These are phyloP conservation scores for Sebastolobus alascanus DNA, from an alignment of 2,797 vertebrate genomes.

Conservation along the genomic window DNA sequence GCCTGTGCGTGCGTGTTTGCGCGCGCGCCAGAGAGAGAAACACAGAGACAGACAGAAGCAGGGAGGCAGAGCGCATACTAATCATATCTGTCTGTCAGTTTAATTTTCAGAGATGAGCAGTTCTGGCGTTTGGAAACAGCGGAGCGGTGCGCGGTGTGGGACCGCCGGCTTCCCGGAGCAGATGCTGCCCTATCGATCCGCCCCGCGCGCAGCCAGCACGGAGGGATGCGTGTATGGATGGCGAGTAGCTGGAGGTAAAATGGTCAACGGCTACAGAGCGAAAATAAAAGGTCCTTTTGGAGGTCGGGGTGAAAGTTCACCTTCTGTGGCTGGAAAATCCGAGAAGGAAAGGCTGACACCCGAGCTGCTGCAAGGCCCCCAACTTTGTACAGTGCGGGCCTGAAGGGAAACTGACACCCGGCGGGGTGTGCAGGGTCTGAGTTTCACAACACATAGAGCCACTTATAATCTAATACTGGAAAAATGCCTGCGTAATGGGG, in stretches of 20 bases:
- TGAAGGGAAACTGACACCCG: slow-evolving; percentile 11
- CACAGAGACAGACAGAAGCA: slow-evolving; percentile 34
- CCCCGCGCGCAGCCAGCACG: slow-evolving; percentile 71
- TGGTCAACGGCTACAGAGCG: slow-evolving; percentile 79
- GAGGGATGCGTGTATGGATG: slow-evolving; percentile 67
- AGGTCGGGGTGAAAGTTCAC: slow-evolving; percentile 86
- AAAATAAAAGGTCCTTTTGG: slow-evolving; percentile 69
- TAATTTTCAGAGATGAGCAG: slow-evolving; percentile 87
- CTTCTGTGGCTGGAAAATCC: slow-evolving; percentile 76
- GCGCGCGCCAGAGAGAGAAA: slow-evolving; percentile 37
- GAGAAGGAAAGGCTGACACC: slow-evolving; percentile 64
- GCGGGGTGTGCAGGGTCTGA: slow-evolving; percentile 10
- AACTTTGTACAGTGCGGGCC: slow-evolving; percentile 27
- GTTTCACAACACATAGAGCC: slow-evolving; percentile 5
- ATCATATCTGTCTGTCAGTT: slow-evolving; percentile 85
- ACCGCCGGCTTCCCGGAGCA: slow-evolving; percentile 84
- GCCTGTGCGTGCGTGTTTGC: slow-evolving; percentile 28
- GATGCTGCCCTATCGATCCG: slow-evolving; percentile 88
- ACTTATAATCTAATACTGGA: background rate
- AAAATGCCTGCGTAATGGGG: background rate
- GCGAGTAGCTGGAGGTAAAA: slow-evolving; percentile 82
- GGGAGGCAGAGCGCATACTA: slow-evolving; percentile 79
- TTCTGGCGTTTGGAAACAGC: slow-evolving; percentile 79
- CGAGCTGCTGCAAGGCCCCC: slow-evolving; percentile 50
- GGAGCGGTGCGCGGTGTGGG: slow-evolving; percentile 82